Evolutionary conservation across 2,797 vertebrate species (phyloP).

Genomic region (Takifugu rubripes): DNA sequence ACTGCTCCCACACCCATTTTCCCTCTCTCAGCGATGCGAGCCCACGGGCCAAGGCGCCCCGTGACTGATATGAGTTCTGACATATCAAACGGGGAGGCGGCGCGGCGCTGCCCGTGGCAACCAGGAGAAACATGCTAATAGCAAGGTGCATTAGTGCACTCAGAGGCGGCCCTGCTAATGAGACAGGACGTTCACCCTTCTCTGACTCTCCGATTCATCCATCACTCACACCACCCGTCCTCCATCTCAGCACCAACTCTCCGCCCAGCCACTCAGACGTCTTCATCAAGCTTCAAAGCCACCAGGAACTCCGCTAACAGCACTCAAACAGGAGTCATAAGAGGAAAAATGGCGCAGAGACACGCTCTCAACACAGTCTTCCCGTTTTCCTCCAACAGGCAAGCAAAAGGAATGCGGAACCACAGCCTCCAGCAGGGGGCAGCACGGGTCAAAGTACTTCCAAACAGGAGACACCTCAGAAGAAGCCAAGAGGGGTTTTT

Average conservation of each 20-base stretch:
- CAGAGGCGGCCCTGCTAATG: slow-evolving; percentile 61
- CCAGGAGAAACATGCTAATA: slow-evolving; percentile 78
- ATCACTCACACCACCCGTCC: slow-evolving; percentile 35
- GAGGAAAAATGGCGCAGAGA: neutral
- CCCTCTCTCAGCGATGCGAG: slow-evolving; percentile 21
- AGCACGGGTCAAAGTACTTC: too few relatives aligned
- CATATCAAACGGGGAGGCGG: slow-evolving; percentile 58
- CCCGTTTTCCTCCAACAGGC: too few relatives aligned
- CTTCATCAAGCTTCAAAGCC: neutral
- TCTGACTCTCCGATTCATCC: slow-evolving; percentile 45
- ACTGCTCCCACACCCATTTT: slow-evolving; percentile 26
- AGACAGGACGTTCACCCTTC: slow-evolving; percentile 57
- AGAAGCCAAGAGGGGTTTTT: too few relatives aligned
- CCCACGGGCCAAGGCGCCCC: slow-evolving; percentile 45
- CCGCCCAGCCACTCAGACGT: neutral
- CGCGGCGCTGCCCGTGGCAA: slow-evolving; percentile 72
- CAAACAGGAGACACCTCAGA: too few relatives aligned
- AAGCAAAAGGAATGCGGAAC: too few relatives aligned
- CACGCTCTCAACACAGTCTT: too few relatives aligned
- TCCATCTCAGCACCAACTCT: slow-evolving; percentile 4
- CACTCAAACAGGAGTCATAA: neutral
- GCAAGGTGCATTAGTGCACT: slow-evolving; percentile 77
- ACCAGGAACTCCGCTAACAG: neutral
- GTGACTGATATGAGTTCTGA: slow-evolving; percentile 75
- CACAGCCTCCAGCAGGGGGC: too few relatives aligned